These are phyloP conservation scores for Aporophyla nigra DNA, from an alignment of 2,888 invertebrate genomes.

Conservation along the genomic window DNA sequence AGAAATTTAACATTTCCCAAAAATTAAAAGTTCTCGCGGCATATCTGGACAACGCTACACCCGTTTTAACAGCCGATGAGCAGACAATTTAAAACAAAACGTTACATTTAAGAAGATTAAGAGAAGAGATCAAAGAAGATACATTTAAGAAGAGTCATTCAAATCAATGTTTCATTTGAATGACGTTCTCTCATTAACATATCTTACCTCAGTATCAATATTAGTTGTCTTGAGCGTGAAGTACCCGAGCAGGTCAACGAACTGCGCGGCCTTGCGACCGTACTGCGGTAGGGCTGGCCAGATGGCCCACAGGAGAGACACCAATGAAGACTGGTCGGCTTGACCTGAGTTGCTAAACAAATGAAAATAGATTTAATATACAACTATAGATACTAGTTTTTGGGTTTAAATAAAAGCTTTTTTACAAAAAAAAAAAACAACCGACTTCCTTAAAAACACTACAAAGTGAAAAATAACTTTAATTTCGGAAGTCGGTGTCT, in stretches of 20 bases:
- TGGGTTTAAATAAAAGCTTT: no score
- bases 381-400: no score
- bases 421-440: no score
- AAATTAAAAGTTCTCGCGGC: no score
- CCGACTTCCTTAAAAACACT: no score
- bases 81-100: neutral
- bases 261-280: constrained; percentile 98
- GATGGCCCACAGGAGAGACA: constrained; percentile 96
- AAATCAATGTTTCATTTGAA: no score
- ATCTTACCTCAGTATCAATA: constrained; percentile 91
- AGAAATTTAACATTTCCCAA: no score
- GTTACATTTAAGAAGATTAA: no score
- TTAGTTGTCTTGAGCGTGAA: constrained; percentile 96
- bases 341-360: constrained; percentile 93
- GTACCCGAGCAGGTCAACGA: constrained; percentile 98
- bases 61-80: neutral
- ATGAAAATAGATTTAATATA: neutral
- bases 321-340: constrained; percentile 94
- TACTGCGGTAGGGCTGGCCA: constrained; percentile 97
- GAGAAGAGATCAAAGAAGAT: no score
- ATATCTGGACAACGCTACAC: neutral
- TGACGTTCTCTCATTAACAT: neutral
- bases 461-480: no score
- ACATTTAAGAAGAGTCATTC: no score
- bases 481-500: no score